These are phyloP conservation scores for Drosophila macrospina DNA, from an alignment of 2,888 invertebrate species.

Conservation along the genomic window DNA sequence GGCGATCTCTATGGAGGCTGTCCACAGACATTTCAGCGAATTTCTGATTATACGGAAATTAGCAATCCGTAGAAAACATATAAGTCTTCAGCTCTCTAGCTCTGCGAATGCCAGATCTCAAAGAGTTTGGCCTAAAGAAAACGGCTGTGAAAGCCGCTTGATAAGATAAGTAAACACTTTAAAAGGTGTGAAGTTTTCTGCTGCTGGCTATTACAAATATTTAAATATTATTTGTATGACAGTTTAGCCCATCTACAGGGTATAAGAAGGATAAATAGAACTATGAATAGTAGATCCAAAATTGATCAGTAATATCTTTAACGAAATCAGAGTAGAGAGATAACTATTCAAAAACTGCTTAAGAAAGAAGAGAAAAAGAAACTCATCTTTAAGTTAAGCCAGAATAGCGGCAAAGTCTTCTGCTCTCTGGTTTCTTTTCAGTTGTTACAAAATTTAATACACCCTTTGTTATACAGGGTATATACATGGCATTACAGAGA, in stretches of 20 bases:
- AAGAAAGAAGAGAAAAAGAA: background rate
- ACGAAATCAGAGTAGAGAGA: too few relatives aligned
- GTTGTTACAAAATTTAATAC: too few relatives aligned
- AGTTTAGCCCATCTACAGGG: background rate
- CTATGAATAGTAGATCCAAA: background rate
- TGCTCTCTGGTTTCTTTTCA: too few relatives aligned
- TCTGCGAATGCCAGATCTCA: slow-evolving; percentile 7
- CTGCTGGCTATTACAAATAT: background rate
- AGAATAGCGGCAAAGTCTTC: background rate
- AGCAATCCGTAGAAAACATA: background rate
- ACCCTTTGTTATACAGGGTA: slow-evolving; percentile 8
- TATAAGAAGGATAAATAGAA: background rate
- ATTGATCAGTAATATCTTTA: too few relatives aligned
- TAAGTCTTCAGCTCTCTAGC: slow-evolving; percentile 4
- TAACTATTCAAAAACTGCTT: too few relatives aligned
- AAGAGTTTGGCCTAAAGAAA: background rate
- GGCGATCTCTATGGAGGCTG: slow-evolving; percentile 33
- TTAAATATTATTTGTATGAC: slow-evolving; percentile 4
- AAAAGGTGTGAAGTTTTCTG: slow-evolving; percentile 3
- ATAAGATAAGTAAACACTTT: background rate
- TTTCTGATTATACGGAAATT: too few relatives aligned
- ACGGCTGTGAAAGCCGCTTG: background rate
- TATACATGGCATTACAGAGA: background rate
- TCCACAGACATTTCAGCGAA: slow-evolving; percentile 30
- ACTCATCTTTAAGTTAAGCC: background rate